These are phyloP conservation scores for Acleris emargana DNA, from an alignment of 2,888 invertebrate genomes.

Conservation along the genomic window DNA sequence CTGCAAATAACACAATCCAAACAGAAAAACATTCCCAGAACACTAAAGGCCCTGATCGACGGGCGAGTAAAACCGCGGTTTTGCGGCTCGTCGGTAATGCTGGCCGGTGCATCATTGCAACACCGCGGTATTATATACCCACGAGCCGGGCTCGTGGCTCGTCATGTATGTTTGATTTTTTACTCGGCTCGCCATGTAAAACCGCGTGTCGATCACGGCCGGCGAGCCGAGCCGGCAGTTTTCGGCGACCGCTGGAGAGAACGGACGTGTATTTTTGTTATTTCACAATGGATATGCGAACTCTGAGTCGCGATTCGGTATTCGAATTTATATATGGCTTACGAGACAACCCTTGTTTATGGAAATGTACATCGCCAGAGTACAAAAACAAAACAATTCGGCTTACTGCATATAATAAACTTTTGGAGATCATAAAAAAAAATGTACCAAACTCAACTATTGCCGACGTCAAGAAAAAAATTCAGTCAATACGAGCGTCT, in stretches of 20 bases:
- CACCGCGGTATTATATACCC: conserved; percentile 19
- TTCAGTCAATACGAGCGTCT: conserved; percentile 6
- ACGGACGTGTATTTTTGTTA: conserved; percentile 19
- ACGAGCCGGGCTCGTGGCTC: conserved; percentile 30
- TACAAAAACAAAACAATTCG: conserved; percentile 2
- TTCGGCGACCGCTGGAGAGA: conserved; percentile 30
- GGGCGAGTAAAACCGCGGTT: conserved; percentile 33
- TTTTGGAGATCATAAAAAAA: conserved; percentile 5
- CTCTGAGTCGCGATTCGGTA: conserved; percentile 1
- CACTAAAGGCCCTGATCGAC: conserved; percentile 2
- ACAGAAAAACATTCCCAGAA: no score
- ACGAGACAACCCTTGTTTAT: conserved; percentile 4
- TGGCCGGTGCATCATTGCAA: conserved; percentile 22
- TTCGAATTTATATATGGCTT: conserved; percentile 6
- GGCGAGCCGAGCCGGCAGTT: conserved; percentile 32
- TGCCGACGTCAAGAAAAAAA: conserved; percentile 3
- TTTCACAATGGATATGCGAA: conserved; percentile 32
- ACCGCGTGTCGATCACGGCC: conserved; percentile 33
- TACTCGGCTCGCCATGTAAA: conserved; percentile 30
- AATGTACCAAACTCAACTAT: conserved; percentile 4
- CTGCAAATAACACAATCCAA: no score
- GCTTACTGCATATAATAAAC: conserved; percentile 8
- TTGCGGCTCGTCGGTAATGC: conserved; percentile 31
- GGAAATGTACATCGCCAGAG: neutral
- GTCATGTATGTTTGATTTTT: conserved; percentile 26